These are phyloP conservation scores for Microcebus jonahi DNA, from an alignment of 2,113 vertebrate genomes.

Conservation along the genomic window DNA sequence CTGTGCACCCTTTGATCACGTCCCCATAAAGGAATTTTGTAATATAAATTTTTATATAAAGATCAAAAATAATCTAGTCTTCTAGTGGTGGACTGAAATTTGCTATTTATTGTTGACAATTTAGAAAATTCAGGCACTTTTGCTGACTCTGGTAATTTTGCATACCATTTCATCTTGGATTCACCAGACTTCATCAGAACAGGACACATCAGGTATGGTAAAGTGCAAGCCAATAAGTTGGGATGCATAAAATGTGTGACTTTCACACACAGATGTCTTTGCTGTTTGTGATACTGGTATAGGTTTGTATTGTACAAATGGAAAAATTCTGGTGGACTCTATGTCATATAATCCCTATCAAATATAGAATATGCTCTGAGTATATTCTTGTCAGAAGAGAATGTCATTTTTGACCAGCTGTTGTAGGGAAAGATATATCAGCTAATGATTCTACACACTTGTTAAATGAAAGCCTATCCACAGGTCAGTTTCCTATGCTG, in stretches of 20 bases:
- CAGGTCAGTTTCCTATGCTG: no score
- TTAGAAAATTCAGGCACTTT: background rate
- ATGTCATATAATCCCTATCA: background rate
- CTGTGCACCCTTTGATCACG: background rate
- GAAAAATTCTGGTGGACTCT: background rate
- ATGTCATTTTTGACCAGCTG: background rate
- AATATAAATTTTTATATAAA: background rate
- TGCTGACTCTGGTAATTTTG: background rate
- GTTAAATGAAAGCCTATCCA: background rate
- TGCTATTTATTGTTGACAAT: background rate
- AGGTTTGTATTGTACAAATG: background rate
- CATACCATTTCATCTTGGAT: background rate
- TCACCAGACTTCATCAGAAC: background rate
- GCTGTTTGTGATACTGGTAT: background rate
- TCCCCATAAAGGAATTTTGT: background rate
- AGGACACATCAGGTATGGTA: no score
- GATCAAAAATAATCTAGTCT: background rate
- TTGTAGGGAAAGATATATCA: background rate
- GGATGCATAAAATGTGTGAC: background rate
- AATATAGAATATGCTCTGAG: background rate
- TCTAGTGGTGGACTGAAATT: background rate
- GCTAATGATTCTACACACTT: background rate
- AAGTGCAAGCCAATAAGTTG: background rate
- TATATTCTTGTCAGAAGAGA: background rate
- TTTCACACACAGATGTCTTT: background rate